Percentiles rank a stretch among this genome's conserved stretches.
phyloP scores from a whole-genome alignment of 2,113 vertebrate genomes.

The Accipiter virgatus region DNA sequence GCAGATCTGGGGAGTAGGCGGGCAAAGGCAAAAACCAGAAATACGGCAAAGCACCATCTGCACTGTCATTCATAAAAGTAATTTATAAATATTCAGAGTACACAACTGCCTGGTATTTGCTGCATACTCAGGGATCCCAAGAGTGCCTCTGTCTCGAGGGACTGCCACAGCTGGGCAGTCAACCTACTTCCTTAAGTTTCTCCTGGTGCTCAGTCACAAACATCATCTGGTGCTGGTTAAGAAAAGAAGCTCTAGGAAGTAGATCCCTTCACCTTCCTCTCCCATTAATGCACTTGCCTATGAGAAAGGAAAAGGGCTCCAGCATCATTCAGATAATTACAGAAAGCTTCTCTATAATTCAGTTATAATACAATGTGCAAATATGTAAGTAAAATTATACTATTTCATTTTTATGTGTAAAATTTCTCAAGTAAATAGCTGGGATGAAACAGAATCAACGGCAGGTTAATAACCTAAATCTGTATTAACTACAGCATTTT shows the following conservation, averaged over 20 bases:
- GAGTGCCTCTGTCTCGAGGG: background rate
- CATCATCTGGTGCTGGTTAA: background rate
- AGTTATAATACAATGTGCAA: background rate
- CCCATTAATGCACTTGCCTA: background rate
- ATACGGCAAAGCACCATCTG: background rate
- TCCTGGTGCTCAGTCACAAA: background rate
- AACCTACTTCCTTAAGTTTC: background rate
- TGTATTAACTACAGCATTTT: background rate
- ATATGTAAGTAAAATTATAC: background rate
- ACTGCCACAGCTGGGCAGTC: background rate
- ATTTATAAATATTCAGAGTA: background rate
- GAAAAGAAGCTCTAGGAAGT: background rate
- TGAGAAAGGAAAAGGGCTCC: background rate
- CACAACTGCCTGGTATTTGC: background rate
- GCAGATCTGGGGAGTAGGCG: background rate
- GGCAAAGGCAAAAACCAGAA: background rate
- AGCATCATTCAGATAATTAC: background rate
- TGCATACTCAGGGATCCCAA: fast-evolving
- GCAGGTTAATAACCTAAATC: conserved; percentile 7
- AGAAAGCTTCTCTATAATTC: background rate
- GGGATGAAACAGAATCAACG: background rate
- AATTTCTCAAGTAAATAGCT: conserved; percentile 3
- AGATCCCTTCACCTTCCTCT: background rate
- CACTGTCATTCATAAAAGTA: background rate
- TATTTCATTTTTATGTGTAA: background rate